Conservation (phyloP, 2,888 invertebrate genomes). For the Rhagium mordax region DNA sequence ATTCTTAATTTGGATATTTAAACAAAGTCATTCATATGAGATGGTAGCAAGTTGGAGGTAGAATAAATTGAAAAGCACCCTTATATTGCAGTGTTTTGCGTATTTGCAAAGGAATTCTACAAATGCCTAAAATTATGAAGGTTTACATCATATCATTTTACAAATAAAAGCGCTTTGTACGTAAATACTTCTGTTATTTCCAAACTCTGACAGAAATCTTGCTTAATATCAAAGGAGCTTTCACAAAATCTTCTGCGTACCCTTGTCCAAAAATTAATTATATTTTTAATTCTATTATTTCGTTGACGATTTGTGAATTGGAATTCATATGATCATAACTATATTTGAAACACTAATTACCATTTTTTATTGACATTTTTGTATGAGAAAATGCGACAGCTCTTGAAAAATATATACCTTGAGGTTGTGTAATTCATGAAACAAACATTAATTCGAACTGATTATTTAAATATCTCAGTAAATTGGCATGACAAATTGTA, state of each 20-base stretch:
- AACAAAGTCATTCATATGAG: too few relatives aligned
- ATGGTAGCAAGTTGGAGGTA: too few relatives aligned
- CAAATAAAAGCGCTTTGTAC: background rate
- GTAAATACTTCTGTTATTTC: background rate
- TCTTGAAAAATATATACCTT: background rate
- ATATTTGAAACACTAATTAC: too few relatives aligned
- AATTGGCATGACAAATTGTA: constrained; percentile 17
- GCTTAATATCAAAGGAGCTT: background rate
- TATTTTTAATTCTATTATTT: too few relatives aligned
- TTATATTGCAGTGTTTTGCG: too few relatives aligned
- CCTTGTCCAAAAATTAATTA: background rate
- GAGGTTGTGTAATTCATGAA: background rate
- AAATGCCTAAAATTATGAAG: background rate
- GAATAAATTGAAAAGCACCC: too few relatives aligned
- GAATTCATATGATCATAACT: too few relatives aligned
- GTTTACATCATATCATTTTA: background rate
- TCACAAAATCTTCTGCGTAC: background rate
- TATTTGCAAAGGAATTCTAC: background rate
- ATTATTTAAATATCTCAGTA: constrained; percentile 13
- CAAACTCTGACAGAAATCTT: background rate
- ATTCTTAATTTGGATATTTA: too few relatives aligned
- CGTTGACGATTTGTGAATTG: too few relatives aligned
- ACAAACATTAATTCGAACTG: background rate
- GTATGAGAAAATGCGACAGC: too few relatives aligned
- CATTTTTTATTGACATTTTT: too few relatives aligned